These are phyloP conservation scores for Xiphophorus couchianus DNA, from an alignment of 2,113 vertebrate species.

Conservation along the genomic window DNA sequence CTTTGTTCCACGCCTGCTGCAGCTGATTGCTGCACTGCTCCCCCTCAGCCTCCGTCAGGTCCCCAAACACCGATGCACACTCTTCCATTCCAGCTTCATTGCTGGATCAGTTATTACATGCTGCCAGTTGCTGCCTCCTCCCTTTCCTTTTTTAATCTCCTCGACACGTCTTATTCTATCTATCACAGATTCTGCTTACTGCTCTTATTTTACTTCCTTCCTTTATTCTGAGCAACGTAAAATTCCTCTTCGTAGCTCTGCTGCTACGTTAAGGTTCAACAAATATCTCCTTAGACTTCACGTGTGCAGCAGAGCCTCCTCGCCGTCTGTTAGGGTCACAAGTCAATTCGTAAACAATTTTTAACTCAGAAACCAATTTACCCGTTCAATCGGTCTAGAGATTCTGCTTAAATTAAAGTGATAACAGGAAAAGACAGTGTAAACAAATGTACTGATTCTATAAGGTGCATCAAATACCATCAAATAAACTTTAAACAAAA, in stretches of 20 bases:
- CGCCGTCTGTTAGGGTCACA: too few relatives aligned
- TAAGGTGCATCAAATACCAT: too few relatives aligned
- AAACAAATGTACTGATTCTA: too few relatives aligned
- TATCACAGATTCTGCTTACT: slow-evolving; percentile 15
- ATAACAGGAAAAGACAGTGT: too few relatives aligned
- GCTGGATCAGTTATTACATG: slow-evolving; percentile 68
- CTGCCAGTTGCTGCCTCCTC: slow-evolving; percentile 45
- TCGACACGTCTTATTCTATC: slow-evolving; percentile 30
- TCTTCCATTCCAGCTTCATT: slow-evolving; percentile 76
- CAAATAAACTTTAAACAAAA: too few relatives aligned
- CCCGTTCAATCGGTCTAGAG: too few relatives aligned
- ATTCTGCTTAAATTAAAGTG: too few relatives aligned
- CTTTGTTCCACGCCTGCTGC: slow-evolving; percentile 30
- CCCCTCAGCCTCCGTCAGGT: slow-evolving; percentile 40
- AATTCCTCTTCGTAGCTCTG: slow-evolving; percentile 5
- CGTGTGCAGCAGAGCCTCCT: not conserved
- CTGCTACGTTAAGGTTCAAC: slow-evolving; percentile 9
- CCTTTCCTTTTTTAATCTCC: slow-evolving; percentile 35
- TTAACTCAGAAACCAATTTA: too few relatives aligned
- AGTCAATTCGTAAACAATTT: too few relatives aligned
- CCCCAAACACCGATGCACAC: slow-evolving; percentile 64
- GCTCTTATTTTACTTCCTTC: not conserved
- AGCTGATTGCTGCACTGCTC: slow-evolving; percentile 35
- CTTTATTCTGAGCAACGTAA: not conserved
- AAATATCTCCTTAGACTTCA: slow-evolving; percentile 6